These are phyloP conservation scores for Chlamydotis undulata DNA, from an alignment of 2,113 vertebrate genomes.

Conservation along the genomic window DNA sequence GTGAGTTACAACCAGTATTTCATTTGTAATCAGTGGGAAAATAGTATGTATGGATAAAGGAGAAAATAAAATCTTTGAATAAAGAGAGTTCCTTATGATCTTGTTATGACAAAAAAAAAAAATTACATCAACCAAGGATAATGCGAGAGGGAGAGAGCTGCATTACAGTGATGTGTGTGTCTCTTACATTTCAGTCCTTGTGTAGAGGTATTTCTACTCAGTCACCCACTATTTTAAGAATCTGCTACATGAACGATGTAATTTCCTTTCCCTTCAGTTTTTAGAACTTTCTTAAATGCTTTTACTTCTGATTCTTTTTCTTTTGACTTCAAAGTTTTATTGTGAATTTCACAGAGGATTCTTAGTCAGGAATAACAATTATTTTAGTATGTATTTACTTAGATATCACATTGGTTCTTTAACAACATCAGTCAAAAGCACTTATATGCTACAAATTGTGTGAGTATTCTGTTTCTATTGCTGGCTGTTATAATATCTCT, in stretches of 20 bases:
- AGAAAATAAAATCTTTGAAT: neutral
- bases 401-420: neutral
- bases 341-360: neutral
- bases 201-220: neutral
- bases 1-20: neutral
- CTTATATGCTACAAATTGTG: neutral
- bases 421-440: neutral
- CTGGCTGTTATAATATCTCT: neutral
- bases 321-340: neutral
- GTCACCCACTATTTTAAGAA: neutral
- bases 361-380: neutral
- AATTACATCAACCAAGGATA: neutral
- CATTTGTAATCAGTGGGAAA: neutral
- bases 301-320: neutral
- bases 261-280: neutral
- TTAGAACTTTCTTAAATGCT: neutral
- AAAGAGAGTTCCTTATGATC: neutral
- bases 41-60: neutral
- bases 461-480: neutral
- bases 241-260: rapidly evolving
- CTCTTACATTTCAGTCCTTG: neutral
- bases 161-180: neutral
- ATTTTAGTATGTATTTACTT: neutral
- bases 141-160: neutral
- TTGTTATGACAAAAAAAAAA: neutral